A percentile compares a stretch with the other conserved stretches of the same genome.
These are phyloP conservation scores for Drosophila mimica DNA, from an alignment of 2,888 invertebrate species.

Conservation along the genomic window DNA sequence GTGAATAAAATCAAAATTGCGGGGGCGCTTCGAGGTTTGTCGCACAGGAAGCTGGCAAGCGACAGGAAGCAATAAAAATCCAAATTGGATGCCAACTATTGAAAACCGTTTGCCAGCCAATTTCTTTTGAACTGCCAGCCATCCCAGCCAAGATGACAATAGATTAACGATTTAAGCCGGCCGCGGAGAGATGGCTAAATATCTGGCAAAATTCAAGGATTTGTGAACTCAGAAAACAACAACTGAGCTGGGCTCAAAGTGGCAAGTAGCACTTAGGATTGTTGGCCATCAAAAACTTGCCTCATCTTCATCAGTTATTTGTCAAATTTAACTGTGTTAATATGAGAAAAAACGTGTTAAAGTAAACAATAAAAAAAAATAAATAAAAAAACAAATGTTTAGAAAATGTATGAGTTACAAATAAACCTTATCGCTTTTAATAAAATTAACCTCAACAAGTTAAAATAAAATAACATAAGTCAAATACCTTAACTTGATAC, in stretches of 20 bases:
- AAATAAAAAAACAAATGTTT: too few relatives aligned
- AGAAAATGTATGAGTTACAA: too few relatives aligned
- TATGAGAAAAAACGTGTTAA: background rate
- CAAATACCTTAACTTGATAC: background rate
- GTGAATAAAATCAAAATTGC: constrained; percentile 20
- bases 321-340: background rate
- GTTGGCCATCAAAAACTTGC: background rate
- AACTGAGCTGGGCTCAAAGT: background rate
- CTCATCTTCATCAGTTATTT: background rate
- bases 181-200: constrained; percentile 5
- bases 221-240: background rate
- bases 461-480: background rate
- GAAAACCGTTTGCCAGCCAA: constrained; percentile 62
- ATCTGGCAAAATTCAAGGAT: constrained; percentile 10
- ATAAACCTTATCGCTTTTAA: background rate
- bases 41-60: constrained; percentile 66
- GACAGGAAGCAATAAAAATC: constrained; percentile 73
- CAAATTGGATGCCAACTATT: constrained; percentile 64
- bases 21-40: constrained; percentile 49
- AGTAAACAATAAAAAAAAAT: too few relatives aligned
- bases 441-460: background rate
- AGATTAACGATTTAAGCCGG: constrained; percentile 35
- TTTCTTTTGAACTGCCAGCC: constrained; percentile 48
- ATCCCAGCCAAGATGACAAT: constrained; percentile 54
- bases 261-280: background rate